These are phyloP conservation scores for Drosophila orosa DNA, from an alignment of 1,140 invertebrate genomes.

Conservation along the genomic window DNA sequence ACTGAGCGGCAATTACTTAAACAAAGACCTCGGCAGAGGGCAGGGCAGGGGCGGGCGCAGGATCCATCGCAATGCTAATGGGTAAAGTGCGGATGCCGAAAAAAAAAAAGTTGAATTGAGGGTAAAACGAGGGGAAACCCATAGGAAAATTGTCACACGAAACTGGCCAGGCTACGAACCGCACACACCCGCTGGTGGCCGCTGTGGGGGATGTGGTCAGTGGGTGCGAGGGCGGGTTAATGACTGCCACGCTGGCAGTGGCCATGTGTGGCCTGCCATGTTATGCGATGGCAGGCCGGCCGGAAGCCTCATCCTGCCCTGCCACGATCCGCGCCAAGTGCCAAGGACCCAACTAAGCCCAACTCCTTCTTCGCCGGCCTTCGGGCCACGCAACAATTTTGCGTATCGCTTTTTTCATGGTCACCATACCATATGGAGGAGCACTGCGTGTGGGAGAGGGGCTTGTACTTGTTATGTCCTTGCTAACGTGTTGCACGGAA, in stretches of 20 bases:
- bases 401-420: constrained; percentile 44
- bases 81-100: constrained; percentile 21
- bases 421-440: constrained; percentile 24
- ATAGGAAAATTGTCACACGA: constrained; percentile 38
- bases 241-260: constrained; percentile 24
- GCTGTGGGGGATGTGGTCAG: constrained; percentile 30
- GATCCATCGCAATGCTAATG: constrained; percentile 29
- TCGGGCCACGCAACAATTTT: constrained; percentile 39
- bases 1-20: constrained; percentile 40
- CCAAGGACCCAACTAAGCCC: constrained; percentile 24
- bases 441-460: constrained; percentile 10
- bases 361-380: constrained; percentile 19
- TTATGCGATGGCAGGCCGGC: constrained; percentile 16
- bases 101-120: constrained; percentile 8
- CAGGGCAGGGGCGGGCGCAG: not conserved
- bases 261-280: constrained; percentile 26
- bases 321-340: constrained; percentile 5
- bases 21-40: constrained; percentile 4
- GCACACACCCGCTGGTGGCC: constrained; percentile 19
- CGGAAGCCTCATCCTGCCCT: constrained; percentile 14
- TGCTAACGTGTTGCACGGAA: constrained; percentile 43
- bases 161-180: constrained; percentile 21
- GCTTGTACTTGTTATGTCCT: constrained; percentile 37
- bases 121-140: constrained; percentile 21
- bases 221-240: constrained; percentile 33